Conservation (phyloP, 1,140 invertebrate genomes). For the Drosophila paulistorum region DNA sequence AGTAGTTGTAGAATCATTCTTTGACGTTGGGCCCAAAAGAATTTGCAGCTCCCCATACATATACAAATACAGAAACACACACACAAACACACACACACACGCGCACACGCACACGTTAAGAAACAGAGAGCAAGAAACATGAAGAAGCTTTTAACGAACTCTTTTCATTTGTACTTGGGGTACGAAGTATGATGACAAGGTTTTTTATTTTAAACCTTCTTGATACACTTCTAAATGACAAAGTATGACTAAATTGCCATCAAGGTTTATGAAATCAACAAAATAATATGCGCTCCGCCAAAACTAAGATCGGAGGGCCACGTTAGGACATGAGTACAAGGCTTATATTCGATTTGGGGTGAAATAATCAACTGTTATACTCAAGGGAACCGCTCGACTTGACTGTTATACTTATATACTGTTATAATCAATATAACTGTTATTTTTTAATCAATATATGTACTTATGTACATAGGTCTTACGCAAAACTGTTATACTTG, state of each 20-base stretch:
- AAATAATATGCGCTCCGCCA: background rate
- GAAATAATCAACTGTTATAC: background rate
- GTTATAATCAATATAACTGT: no score
- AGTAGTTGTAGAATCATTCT: constrained; percentile 67
- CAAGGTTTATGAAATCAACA: background rate
- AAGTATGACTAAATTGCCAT: constrained; percentile 2
- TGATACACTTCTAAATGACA: background rate
- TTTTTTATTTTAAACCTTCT: constrained; percentile 38
- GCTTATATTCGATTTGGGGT: no score
- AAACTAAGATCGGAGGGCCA: background rate
- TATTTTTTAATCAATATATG: background rate
- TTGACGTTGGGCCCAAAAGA: constrained; percentile 73
- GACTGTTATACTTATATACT: no score
- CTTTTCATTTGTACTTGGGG: constrained; percentile 77
- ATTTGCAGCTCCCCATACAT: constrained; percentile 63
- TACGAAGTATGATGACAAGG: constrained; percentile 70
- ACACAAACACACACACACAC: constrained; percentile 16
- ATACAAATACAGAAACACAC: constrained; percentile 14
- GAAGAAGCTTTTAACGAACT: constrained; percentile 81
- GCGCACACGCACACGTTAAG: constrained; percentile 12
- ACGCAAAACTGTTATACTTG: background rate
- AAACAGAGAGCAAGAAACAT: constrained; percentile 61
- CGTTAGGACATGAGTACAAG: no score
- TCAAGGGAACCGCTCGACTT: no score
- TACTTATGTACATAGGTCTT: background rate